These are phyloP conservation scores for Zaprionus inermis DNA, from an alignment of 1,140 invertebrate genomes.

Conservation along the genomic window DNA sequence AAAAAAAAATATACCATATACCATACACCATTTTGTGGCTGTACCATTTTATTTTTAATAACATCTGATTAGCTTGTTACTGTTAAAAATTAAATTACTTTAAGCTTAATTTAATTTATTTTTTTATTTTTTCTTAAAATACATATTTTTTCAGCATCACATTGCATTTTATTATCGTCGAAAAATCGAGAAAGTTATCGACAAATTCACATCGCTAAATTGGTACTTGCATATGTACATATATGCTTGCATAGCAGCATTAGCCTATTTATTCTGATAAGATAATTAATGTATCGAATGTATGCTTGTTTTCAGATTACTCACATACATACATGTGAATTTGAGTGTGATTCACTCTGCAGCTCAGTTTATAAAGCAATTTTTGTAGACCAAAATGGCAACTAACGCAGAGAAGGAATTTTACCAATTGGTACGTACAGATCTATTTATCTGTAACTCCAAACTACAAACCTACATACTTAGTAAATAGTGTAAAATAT, in stretches of 20 bases:
- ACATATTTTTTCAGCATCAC: no score
- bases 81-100: background rate
- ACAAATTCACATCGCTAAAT: background rate
- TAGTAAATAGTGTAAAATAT: background rate
- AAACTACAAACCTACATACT: constrained; percentile 3
- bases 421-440: constrained; percentile 46
- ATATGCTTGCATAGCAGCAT: constrained; percentile 41
- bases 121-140: no score
- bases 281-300: constrained; percentile 51
- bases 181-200: constrained; percentile 5
- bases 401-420: constrained; percentile 48
- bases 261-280: constrained; percentile 41
- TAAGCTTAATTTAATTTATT: background rate
- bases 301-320: constrained; percentile 37
- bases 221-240: constrained; percentile 16
- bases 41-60: no score
- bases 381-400: constrained; percentile 38
- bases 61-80: no score
- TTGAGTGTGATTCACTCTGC: constrained; percentile 41
- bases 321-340: constrained; percentile 26
- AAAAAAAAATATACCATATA: no score
- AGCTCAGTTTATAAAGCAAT: constrained; percentile 23
- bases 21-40: no score
- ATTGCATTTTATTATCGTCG: background rate
- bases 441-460: constrained; percentile 12